Evolutionary conservation across 2,888 invertebrate species (phyloP).

Genomic region (Aspidapion aeneum): DNA sequence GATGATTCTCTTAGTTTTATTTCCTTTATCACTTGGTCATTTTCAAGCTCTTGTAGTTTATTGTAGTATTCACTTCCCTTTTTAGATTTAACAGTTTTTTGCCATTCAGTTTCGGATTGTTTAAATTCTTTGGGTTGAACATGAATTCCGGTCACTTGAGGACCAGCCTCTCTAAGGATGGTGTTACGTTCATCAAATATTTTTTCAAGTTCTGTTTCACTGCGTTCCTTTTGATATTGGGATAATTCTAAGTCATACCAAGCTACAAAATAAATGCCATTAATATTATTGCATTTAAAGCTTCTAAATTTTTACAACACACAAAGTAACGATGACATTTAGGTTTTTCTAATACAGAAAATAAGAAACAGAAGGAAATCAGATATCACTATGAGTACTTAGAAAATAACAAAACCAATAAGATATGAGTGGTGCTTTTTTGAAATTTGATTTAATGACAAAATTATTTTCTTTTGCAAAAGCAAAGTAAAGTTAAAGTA

Average conservation of each 20-base stretch:
- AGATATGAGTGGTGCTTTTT: no score
- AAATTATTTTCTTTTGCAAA: no score
- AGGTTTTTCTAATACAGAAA: no score
- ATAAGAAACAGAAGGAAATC: no score
- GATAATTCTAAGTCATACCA: constrained; percentile 90
- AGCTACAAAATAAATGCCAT: constrained; percentile 52
- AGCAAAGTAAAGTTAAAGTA: no score
- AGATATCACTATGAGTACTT: no score
- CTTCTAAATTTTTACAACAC: background rate
- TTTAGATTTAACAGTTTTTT: constrained; percentile 74
- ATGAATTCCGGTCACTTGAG: constrained; percentile 51
- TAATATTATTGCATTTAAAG: background rate
- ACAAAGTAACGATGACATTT: no score
- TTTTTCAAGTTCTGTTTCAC: constrained; percentile 81
- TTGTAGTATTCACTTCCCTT: constrained; percentile 79
- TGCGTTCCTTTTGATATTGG: constrained; percentile 78
- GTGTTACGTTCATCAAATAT: constrained; percentile 83
- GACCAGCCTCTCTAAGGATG: constrained; percentile 59
- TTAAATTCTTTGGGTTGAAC: constrained; percentile 60
- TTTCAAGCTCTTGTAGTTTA: constrained; percentile 78
- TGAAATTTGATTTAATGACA: no score
- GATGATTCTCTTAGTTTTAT: constrained; percentile 70
- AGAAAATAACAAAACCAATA: no score
- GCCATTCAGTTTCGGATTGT: constrained; percentile 82
- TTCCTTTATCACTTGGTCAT: constrained; percentile 80